Conservation (phyloP, 2,888 invertebrate species). For the Troglohyphantes excavatus region DNA sequence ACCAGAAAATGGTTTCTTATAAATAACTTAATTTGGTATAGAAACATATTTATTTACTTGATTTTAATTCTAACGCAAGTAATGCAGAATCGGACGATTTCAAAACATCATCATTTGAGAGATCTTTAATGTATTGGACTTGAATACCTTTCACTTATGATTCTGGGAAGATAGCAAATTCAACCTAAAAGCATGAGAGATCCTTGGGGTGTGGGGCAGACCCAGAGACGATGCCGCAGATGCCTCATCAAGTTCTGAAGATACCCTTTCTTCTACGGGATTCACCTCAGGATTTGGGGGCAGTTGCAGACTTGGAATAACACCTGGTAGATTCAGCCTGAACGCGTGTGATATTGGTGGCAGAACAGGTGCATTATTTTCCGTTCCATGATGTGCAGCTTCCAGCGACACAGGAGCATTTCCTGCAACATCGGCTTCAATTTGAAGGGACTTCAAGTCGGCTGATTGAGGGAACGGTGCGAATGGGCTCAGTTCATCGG, state of each 20-base stretch:
- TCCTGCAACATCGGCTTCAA: neutral
- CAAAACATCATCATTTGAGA: neutral
- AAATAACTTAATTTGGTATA: neutral
- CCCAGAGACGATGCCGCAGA: neutral
- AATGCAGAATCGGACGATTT: constrained; percentile 13
- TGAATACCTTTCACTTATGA: too few species aligned
- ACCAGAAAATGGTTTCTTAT: constrained; percentile 3
- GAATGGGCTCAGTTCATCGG: neutral
- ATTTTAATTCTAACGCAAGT: neutral
- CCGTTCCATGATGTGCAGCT: neutral
- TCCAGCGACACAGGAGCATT: neutral
- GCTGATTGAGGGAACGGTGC: neutral
- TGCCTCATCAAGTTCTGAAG: neutral
- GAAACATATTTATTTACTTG: neutral
- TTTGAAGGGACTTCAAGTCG: neutral
- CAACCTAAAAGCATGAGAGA: constrained; percentile 32
- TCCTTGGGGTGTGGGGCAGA: neutral
- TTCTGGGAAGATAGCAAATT: constrained; percentile 9
- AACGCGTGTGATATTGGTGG: constrained; percentile 49
- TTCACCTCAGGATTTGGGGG: neutral
- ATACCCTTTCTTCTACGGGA: neutral
- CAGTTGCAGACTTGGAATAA: neutral
- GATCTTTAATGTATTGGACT: neutral
- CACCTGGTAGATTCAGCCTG: constrained; percentile 14
- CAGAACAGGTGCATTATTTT: neutral